Base-by-base conservation (phyloP, 2,888 invertebrate genomes). In the Cephus pulcher region DNA sequence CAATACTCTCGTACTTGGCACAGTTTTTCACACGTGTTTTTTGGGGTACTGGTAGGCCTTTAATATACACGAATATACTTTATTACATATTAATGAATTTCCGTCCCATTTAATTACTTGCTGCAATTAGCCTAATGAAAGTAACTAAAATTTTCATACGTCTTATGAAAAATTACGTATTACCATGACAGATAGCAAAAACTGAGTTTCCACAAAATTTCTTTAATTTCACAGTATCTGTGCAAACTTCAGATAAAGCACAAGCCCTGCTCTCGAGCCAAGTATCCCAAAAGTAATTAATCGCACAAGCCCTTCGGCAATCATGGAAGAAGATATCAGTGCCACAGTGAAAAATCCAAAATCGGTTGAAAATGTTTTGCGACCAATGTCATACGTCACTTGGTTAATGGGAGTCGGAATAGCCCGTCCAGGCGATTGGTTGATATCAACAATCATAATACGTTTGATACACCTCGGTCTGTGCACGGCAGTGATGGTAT, bases 341-440 rank as follows among this genome's bases (percentile, higher is more conserved):
- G 74, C 86, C 6, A 81, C 79, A 70, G 76, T 88, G 11, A 83
- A 87, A 4, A 81, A 79, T 6, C 73, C 56, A 1, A 76, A 82
- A 33, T 82, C 83, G 11, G 74, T 86, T 3, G 86, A 88, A 69
- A 32, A 80, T 12, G 82, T 78, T 0, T 77, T 89, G n/a, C 80
- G 82, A 34, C 86, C 88, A 6, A 84, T 86, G 70, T 84, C 79
- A 12, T 83, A 85, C 76, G 78, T 80, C 23, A 86, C 85, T 4
- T 89, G 89, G 88, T 40, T 89, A 0, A 76, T 89, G 12, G 88
- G 88, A 1, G 88, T 84, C 0, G 88, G 89, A 2, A 74, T 88
- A 0, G 82, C 85, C 0, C 77, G 85, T 12, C 88, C 88, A 0
- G 77, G 76, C 32, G 78, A 80, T 9, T 85, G 78, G 32, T 80